phyloP scores from a whole-genome alignment of 2,888 invertebrate species.

The Sphaeridia pumilis region DNA sequence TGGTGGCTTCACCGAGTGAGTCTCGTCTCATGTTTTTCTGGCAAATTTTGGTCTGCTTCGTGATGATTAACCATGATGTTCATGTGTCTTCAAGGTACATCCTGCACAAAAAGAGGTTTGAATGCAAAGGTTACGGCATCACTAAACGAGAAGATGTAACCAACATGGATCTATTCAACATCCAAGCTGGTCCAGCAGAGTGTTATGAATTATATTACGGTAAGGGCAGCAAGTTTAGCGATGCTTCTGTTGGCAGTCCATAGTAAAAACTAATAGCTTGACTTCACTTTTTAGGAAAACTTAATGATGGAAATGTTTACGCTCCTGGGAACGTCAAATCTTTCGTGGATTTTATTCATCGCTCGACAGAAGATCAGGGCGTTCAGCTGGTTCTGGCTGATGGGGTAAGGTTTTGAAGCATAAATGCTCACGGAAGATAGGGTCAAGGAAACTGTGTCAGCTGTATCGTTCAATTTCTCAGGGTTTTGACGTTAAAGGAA shows the following conservation, averaged over 20 bases:
- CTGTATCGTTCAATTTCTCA: slow-evolving; percentile 40
- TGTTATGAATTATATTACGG: slow-evolving; percentile 92
- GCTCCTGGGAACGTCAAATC: slow-evolving; percentile 70
- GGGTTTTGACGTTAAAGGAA: slow-evolving; percentile 91
- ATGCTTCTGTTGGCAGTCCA: not conserved
- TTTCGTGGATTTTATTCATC: slow-evolving; percentile 60
- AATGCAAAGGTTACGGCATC: slow-evolving; percentile 89
- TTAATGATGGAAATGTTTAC: slow-evolving; percentile 78
- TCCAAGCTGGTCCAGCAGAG: slow-evolving; percentile 72
- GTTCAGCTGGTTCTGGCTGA: slow-evolving; percentile 97
- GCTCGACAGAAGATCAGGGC: slow-evolving; percentile 60
- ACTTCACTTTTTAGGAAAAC: slow-evolving; percentile 38
- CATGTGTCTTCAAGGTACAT: slow-evolving; percentile 44
- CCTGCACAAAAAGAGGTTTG: slow-evolving; percentile 52
- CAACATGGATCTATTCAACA: slow-evolving; percentile 74
- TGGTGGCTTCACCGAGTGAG: slow-evolving; percentile 89
- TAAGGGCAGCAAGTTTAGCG: slow-evolving; percentile 22
- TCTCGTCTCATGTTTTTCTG: not conserved
- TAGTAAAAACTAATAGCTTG: too few species aligned
- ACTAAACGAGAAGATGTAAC: slow-evolving; percentile 63
- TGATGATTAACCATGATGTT: too few species aligned
- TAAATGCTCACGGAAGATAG: too few species aligned
- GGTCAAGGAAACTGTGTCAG: too few species aligned
- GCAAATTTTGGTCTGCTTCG: too few species aligned
- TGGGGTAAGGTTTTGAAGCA: slow-evolving; percentile 54